Evolutionary conservation across 2,888 invertebrate genomes (phyloP).

Genomic region (Chrysotoxum bicinctum): DNA sequence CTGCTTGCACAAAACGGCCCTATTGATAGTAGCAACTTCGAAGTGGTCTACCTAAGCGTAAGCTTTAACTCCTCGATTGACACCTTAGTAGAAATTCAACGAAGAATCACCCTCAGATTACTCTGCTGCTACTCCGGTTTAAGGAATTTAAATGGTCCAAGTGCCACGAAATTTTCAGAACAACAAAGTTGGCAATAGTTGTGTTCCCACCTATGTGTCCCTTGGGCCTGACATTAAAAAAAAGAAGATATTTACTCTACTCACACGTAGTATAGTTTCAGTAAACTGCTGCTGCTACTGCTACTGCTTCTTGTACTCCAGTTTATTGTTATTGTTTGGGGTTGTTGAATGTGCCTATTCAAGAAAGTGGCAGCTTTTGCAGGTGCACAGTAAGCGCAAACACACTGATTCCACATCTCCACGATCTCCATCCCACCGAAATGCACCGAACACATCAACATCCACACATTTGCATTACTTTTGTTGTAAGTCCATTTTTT

Average conservation of each 20-base stretch:
- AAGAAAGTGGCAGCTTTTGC: slow-evolving; percentile 56
- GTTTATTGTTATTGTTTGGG: slow-evolving; percentile 36
- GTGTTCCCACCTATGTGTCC: neutral
- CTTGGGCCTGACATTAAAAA: neutral
- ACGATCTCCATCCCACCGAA: neutral
- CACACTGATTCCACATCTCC: neutral
- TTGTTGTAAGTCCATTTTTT: slow-evolving; percentile 3
- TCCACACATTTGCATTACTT: slow-evolving; percentile 33
- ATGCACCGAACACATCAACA: neutral
- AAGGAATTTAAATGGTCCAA: no score
- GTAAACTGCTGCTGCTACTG: slow-evolving; percentile 41
- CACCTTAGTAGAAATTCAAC: no score
- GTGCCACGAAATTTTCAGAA: neutral
- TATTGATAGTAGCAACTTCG: no score
- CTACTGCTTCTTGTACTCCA: neutral
- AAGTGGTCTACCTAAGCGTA: no score
- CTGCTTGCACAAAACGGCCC: no score
- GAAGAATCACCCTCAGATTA: no score
- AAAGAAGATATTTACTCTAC: no score
- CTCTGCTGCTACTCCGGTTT: no score
- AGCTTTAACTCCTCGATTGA: no score
- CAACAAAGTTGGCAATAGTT: slow-evolving; percentile 1
- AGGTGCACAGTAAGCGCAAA: slow-evolving; percentile 39
- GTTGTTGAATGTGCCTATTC: slow-evolving; percentile 52
- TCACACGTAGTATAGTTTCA: neutral